Evolutionary conservation across 1,140 invertebrate species (phyloP).

Genomic region (Contarinia nasturtii): DNA sequence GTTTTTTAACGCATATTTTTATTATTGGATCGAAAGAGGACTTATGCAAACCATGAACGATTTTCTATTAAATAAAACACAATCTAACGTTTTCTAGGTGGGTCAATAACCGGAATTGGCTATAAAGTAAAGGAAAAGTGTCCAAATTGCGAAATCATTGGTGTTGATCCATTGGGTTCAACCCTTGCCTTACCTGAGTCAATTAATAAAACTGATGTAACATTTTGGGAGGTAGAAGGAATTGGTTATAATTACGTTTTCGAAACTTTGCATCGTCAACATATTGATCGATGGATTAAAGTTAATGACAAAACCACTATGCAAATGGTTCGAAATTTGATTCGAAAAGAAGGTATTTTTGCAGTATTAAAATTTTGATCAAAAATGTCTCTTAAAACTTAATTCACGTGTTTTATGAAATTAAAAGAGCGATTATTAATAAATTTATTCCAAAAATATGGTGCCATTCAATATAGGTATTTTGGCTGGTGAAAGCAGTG

Average conservation of each 20-base stretch:
- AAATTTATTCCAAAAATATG: too few relatives aligned
- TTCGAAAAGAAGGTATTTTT: conserved; percentile 57
- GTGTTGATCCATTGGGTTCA: conserved; percentile 71
- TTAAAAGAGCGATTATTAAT: too few relatives aligned
- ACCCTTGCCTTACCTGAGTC: conserved; percentile 61
- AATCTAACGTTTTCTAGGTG: too few relatives aligned
- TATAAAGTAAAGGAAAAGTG: conserved; percentile 66
- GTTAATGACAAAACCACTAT: conserved; percentile 49
- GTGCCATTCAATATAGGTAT: too few relatives aligned
- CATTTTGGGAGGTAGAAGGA: conserved; percentile 13
- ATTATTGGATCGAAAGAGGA: conserved; percentile 79
- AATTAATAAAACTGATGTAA: conserved; percentile 35
- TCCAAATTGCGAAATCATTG: conserved; percentile 46
- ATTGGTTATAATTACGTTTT: conserved; percentile 60
- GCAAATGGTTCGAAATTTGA: conserved; percentile 43
- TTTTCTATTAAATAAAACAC: too few relatives aligned
- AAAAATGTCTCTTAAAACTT: too few relatives aligned
- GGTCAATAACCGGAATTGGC: conserved; percentile 50
- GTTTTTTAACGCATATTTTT: too few relatives aligned
- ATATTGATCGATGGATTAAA: conserved; percentile 56
- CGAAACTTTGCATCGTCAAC: conserved; percentile 43
- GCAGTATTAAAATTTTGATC: too few relatives aligned
- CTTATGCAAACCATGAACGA: too few relatives aligned
- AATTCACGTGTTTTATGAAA: too few relatives aligned
- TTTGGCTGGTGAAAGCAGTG: conserved; percentile 64